A percentile compares a stretch with the other conserved stretches of the same genome.
Conservation (phyloP, 2,888 invertebrate genomes). For the Hypsopygia costalis region DNA sequence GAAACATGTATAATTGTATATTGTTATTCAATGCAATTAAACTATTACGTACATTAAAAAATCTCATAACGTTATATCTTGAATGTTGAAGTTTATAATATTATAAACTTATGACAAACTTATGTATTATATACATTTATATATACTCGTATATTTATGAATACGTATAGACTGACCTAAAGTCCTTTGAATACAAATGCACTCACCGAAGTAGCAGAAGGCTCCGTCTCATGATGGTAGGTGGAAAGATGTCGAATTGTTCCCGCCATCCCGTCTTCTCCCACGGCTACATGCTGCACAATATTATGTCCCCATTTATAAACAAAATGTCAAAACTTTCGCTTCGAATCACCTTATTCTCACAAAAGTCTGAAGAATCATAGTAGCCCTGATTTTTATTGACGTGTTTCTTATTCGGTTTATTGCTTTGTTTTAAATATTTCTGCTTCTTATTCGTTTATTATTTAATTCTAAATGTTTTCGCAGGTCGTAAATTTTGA, state of each 20-base stretch:
- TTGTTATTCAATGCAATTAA: no score
- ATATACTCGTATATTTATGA: no score
- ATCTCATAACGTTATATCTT: no score
- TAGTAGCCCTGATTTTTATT: slow-evolving; percentile 7
- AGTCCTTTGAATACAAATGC: no score
- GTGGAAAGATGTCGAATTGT: slow-evolving; percentile 64
- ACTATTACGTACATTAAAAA: no score
- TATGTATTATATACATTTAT: no score
- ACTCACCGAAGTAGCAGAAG: slow-evolving; percentile 59
- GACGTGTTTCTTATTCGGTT: slow-evolving; percentile 4
- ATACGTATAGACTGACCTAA: no score
- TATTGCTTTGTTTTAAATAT: slow-evolving; percentile 14
- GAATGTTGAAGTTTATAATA: no score
- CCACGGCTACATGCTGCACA: slow-evolving; percentile 27
- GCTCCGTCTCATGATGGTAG: slow-evolving; percentile 63
- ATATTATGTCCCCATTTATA: slow-evolving; percentile 20
- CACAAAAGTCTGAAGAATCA: slow-evolving; percentile 6
- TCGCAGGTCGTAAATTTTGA: not conserved
- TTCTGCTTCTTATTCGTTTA: not conserved
- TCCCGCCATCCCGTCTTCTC: slow-evolving; percentile 60
- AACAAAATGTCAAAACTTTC: not conserved
- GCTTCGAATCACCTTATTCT: slow-evolving; percentile 7
- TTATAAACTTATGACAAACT: no score
- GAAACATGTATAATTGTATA: no score
- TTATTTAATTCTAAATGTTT: not conserved